These are phyloP conservation scores for Papilio demoleus DNA, from an alignment of 2,888 invertebrate species.

Conservation along the genomic window DNA sequence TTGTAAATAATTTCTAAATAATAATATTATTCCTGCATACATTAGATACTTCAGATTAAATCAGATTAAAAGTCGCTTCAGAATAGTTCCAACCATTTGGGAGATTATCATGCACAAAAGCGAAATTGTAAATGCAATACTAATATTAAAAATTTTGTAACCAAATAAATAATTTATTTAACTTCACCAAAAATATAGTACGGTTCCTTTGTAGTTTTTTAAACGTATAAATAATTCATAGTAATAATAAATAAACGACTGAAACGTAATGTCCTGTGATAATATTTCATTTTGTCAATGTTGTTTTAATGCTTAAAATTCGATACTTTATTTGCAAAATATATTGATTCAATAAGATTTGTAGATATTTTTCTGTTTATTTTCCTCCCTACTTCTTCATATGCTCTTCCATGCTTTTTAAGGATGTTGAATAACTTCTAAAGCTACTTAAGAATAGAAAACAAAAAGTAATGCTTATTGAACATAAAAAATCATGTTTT, in stretches of 20 bases:
- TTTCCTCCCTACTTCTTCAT: slow-evolving; percentile 7
- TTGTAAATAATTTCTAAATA: too few species aligned
- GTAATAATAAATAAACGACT: slow-evolving; percentile 37
- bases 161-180: too few species aligned
- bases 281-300: slow-evolving; percentile 38
- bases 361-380: slow-evolving; percentile 14
- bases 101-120: too few species aligned
- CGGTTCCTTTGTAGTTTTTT: not conserved
- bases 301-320: slow-evolving; percentile 15
- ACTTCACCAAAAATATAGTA: too few species aligned
- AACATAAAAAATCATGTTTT: too few species aligned
- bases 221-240: not conserved
- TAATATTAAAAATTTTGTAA: too few species aligned
- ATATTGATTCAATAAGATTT: slow-evolving; percentile 5
- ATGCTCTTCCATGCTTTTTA: slow-evolving; percentile 46
- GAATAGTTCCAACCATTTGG: too few species aligned
- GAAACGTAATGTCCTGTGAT: slow-evolving; percentile 49
- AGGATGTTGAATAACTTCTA: slow-evolving; percentile 29
- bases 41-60: too few species aligned
- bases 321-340: slow-evolving; percentile 38
- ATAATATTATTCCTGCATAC: too few species aligned
- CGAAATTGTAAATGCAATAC: too few species aligned
- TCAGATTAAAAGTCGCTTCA: too few species aligned
- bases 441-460: not conserved
- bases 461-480: not conserved